These are phyloP conservation scores for Peromyscus aztecus DNA, from an alignment of 2,797 vertebrate species.

Conservation along the genomic window DNA sequence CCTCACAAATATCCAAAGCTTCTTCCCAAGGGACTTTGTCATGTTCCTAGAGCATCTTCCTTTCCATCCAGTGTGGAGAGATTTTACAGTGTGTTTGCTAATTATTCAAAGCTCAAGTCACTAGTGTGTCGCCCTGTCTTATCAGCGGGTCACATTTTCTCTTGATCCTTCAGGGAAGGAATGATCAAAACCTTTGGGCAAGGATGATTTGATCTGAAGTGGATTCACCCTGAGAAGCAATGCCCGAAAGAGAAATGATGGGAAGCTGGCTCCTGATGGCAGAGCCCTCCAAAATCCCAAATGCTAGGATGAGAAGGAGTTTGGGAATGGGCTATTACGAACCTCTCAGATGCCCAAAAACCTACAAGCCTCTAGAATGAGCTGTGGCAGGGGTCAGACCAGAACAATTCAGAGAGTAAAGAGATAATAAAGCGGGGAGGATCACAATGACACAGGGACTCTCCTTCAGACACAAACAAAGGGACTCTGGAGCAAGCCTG, in stretches of 20 bases:
- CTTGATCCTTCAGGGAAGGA: background rate
- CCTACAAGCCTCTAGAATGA: background rate
- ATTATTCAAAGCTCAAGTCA: constrained; percentile 9
- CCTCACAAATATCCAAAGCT: background rate
- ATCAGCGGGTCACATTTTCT: background rate
- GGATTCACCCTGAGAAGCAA: background rate
- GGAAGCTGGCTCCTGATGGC: background rate
- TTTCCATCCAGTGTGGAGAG: background rate
- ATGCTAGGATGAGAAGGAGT: background rate
- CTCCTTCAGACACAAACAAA: background rate
- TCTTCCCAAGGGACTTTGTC: background rate
- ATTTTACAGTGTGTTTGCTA: background rate
- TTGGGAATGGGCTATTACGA: background rate
- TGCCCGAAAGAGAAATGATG: background rate
- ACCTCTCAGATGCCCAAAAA: background rate
- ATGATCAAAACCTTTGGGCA: background rate
- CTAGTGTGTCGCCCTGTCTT: background rate
- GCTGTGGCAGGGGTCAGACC: background rate
- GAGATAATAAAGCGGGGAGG: background rate
- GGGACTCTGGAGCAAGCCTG: background rate
- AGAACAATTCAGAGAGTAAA: background rate
- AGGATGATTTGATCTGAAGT: background rate
- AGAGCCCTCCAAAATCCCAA: background rate
- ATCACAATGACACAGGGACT: background rate
- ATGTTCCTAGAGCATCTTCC: background rate